These are phyloP conservation scores for Hexactinellida sp. DNA, from an alignment of 37 sponge, comb jelly and placozoan genomes.

Conservation along the genomic window DNA sequence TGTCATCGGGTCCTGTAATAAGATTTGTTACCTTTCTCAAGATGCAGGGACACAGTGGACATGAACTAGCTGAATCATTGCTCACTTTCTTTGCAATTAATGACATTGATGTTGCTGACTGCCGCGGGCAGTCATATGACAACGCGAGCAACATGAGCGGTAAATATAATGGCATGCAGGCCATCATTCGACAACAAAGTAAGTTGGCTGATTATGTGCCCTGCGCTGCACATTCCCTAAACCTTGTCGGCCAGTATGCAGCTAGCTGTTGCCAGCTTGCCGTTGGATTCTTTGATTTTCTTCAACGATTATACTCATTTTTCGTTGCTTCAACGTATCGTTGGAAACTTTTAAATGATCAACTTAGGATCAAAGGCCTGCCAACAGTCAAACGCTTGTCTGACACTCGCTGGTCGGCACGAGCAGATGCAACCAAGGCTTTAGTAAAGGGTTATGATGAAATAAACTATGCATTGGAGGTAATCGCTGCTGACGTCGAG, in stretches of 20 bases:
- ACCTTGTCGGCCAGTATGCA: slow-evolving; percentile 20
- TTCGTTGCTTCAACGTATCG: slow-evolving; percentile 21
- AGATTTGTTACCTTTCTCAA: slow-evolving; percentile 4
- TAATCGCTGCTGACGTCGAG: neutral
- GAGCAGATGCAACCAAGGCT: slow-evolving; percentile 19
- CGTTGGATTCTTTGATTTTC: slow-evolving; percentile 1
- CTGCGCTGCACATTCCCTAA: slow-evolving; percentile 22
- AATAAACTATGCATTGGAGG: neutral
- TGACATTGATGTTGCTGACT: slow-evolving; percentile 17
- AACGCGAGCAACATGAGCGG: too few relatives aligned
- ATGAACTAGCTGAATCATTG: neutral
- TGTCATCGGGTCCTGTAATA: neutral
- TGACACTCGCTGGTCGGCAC: slow-evolving; percentile 21
- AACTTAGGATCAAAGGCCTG: neutral
- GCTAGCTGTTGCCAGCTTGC: neutral
- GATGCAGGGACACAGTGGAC: slow-evolving; percentile 16
- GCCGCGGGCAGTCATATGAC: slow-evolving; percentile 19
- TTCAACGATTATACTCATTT: slow-evolving; percentile 3
- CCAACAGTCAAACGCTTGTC: slow-evolving; percentile 1
- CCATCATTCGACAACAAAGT: slow-evolving; percentile 16
- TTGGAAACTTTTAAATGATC: neutral
- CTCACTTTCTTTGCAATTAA: neutral
- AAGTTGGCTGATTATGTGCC: slow-evolving; percentile 4
- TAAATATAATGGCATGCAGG: slow-evolving; percentile 21
- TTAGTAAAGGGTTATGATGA: neutral